Base-by-base conservation (phyloP, 1,140 invertebrate genomes). In the Drosophila equinoxialis region DNA sequence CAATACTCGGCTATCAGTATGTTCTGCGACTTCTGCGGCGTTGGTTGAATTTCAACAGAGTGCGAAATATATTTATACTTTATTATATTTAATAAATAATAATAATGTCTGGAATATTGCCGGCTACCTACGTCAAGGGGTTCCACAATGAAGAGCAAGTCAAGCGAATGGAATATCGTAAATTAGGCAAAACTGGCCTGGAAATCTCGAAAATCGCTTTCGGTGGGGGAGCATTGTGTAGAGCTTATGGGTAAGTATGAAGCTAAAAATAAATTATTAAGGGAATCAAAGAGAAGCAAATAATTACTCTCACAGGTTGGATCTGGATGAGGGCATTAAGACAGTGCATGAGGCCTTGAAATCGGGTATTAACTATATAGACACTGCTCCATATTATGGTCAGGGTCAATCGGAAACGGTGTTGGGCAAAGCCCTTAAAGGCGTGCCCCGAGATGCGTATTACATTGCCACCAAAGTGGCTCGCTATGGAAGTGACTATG, bases 381-480 rank as follows among this genome's bases (percentile, higher is more conserved):
- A 99, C 90, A 98, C 97, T 0, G 96, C 95, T 1, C 97, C 97
- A 0, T 98, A 95, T 95, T 99, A 99, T 91, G 97, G 98, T 0
- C 96, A 97, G 93, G 97, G 97, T 10, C 94, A 93, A 37, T 96
- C 96, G 0, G 98, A 99, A 92, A 93, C 93, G 72, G 93, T 96
- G 39, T 92, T 98, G 7, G 98, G 98, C 69, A 95, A 96, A 93
- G 97, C 96, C 1, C 92, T 98, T 0, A 93, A 94, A 91, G 94
- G 93, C 41, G 93, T 98, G 69, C 97, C 98, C 0, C 93, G 98
- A 39, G 75, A 96, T 66, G 94, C 96, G 4, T 99, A 96, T 92
- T 98, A 98, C 86, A 94, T 99, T 13, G 96, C 95, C 10, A 98
- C 97, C 7, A 99, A 99, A 94, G 95, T 98, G 17, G 97, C 97